These are phyloP conservation scores for Dolomedes plantarius DNA, from an alignment of 2,888 invertebrate species.

Conservation along the genomic window DNA sequence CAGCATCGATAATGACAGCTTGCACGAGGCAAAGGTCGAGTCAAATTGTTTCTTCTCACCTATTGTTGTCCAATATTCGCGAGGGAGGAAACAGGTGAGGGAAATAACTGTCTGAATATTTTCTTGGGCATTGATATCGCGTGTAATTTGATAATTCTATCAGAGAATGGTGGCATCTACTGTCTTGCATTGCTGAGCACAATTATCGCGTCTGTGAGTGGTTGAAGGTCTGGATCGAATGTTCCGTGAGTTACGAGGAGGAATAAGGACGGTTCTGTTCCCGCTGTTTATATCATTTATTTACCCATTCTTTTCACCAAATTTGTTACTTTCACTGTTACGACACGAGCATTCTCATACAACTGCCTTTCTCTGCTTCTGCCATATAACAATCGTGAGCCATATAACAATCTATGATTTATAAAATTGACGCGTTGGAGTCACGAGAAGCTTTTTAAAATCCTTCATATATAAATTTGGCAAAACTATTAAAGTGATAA, in stretches of 20 bases:
- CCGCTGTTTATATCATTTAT: too few relatives aligned
- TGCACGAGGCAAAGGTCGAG: neutral
- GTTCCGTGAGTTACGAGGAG: conserved; percentile 28
- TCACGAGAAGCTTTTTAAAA: too few relatives aligned
- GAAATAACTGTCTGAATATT: neutral
- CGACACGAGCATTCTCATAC: too few relatives aligned
- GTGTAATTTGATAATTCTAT: neutral
- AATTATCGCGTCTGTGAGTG: conserved; percentile 6
- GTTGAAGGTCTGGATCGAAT: neutral
- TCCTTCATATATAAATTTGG: too few relatives aligned
- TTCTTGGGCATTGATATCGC: conserved; percentile 1
- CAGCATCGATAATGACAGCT: neutral
- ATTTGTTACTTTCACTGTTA: too few relatives aligned
- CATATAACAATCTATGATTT: too few relatives aligned
- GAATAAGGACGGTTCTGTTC: too few relatives aligned
- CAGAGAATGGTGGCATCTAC: neutral
- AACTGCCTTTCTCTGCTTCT: too few relatives aligned
- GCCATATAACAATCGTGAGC: too few relatives aligned
- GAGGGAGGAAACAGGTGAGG: neutral
- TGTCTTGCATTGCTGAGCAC: neutral
- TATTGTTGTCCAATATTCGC: neutral
- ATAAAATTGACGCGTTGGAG: too few relatives aligned
- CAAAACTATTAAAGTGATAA: too few relatives aligned
- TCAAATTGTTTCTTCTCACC: neutral
- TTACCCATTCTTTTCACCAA: too few relatives aligned